These are phyloP conservation scores for Pemphredon lugubris DNA, from an alignment of 2,888 invertebrate genomes.

Conservation along the genomic window DNA sequence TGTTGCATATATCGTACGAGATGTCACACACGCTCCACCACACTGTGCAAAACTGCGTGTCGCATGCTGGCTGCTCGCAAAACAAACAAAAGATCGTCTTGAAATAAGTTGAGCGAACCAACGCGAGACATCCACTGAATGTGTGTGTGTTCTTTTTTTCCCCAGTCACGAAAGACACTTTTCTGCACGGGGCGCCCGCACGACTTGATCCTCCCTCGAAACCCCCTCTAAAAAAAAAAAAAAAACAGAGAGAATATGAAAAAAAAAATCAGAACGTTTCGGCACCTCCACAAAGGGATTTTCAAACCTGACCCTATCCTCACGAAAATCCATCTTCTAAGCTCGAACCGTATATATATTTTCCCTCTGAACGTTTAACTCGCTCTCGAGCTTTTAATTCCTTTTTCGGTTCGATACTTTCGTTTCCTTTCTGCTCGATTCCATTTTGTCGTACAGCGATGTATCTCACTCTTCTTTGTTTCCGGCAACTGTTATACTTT, in stretches of 20 bases:
- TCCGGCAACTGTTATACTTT: slow-evolving; percentile 23
- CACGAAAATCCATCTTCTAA: slow-evolving; percentile 9
- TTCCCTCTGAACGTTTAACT: slow-evolving; percentile 21
- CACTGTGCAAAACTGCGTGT: slow-evolving; percentile 68
- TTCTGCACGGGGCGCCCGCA: slow-evolving; percentile 77
- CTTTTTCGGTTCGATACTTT: slow-evolving; percentile 26
- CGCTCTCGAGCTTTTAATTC: slow-evolving; percentile 17
- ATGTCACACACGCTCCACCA: slow-evolving; percentile 27
- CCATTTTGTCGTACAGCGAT: neutral
- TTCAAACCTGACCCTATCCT: slow-evolving; percentile 1
- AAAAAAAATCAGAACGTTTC: neutral
- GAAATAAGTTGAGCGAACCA: slow-evolving; percentile 44
- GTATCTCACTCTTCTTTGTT: slow-evolving; percentile 19
- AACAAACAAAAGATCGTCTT: slow-evolving; percentile 11
- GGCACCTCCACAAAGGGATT: slow-evolving; percentile 16
- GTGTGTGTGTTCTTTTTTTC: slow-evolving; percentile 46
- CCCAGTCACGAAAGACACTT: slow-evolving; percentile 36
- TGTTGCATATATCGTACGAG: slow-evolving; percentile 26
- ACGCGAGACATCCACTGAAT: slow-evolving; percentile 68
- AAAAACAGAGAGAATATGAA: slow-evolving; percentile 11
- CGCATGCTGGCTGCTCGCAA: slow-evolving; percentile 77
- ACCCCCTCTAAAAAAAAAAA: too few relatives aligned
- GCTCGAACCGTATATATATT: slow-evolving; percentile 16
- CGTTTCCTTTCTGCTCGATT: slow-evolving; percentile 20
- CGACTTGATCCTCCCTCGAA: slow-evolving; percentile 50